phyloP scores from a whole-genome alignment of 2,113 vertebrate species.

The Mesoclemmys tuberculata region DNA sequence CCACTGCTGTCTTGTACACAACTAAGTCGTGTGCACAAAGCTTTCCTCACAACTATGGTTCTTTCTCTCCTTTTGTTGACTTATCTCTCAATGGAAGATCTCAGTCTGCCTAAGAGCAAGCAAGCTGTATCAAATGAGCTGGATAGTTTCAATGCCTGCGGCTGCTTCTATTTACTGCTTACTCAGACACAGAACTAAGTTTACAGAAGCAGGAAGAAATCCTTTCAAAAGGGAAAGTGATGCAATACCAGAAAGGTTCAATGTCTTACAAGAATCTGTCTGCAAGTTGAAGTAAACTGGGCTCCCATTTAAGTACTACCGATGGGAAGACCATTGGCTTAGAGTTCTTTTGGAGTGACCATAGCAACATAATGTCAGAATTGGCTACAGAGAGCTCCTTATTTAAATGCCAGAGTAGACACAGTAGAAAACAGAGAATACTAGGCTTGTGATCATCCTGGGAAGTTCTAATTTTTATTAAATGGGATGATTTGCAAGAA shows the following conservation, averaged over 20 bases:
- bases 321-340: too few relatives aligned
- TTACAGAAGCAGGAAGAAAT: neutral
- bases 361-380: too few relatives aligned
- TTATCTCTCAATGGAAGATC: neutral
- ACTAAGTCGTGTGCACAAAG: neutral
- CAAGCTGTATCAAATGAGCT: neutral
- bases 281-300: too few relatives aligned
- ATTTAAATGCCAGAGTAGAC: too few relatives aligned
- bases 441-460: too few relatives aligned
- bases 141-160: neutral
- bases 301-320: too few relatives aligned
- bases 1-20: neutral
- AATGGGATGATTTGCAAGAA: too few relatives aligned
- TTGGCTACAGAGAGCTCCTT: too few relatives aligned
- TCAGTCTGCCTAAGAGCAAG: neutral
- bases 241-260: neutral
- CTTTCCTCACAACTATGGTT: neutral
- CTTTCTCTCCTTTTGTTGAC: neutral
- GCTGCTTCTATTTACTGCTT: neutral
- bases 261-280: neutral
- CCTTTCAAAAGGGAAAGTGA: neutral
- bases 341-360: too few relatives aligned
- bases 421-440: too few relatives aligned
- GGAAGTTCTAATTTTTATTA: too few relatives aligned
- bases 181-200: too few relatives aligned